Evolutionary conservation across 2,888 invertebrate genomes (phyloP).

Genomic region (Omphaloscelis lunosa): DNA sequence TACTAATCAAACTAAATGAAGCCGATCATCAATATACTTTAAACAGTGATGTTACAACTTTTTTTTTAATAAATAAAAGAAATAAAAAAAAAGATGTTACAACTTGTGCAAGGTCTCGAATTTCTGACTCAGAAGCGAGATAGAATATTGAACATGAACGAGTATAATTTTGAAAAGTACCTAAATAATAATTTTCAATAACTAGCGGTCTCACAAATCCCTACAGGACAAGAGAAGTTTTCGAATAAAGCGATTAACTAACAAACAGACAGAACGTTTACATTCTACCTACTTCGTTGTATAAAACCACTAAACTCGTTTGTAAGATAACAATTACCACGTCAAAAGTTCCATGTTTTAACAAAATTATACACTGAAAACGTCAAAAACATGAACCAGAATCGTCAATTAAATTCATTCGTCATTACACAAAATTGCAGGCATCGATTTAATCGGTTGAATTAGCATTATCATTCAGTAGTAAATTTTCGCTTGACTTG

Average conservation of each 20-base stretch:
- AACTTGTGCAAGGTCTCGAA: not conserved
- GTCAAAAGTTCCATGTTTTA: slow-evolving; percentile 26
- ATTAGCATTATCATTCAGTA: slow-evolving; percentile 48
- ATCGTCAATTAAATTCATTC: slow-evolving; percentile 32
- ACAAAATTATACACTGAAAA: slow-evolving; percentile 26
- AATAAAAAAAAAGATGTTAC: too few species aligned
- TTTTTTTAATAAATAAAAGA: too few species aligned
- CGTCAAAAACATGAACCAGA: slow-evolving; percentile 37
- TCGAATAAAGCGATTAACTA: not conserved
- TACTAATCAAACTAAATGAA: not conserved
- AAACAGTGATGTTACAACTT: not conserved
- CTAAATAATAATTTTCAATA: not conserved
- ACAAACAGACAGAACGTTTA: not conserved
- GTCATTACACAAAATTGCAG: slow-evolving; percentile 50
- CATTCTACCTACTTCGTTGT: not conserved
- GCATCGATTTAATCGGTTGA: slow-evolving; percentile 42
- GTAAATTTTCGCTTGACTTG: slow-evolving; percentile 38
- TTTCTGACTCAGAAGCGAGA: not conserved
- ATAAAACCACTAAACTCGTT: slow-evolving; percentile 20
- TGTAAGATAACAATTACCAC: slow-evolving; percentile 35
- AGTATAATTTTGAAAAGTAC: not conserved
- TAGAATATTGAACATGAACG: not conserved
- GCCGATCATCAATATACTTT: not conserved
- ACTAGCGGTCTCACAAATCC: not conserved
- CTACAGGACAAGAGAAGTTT: not conserved